Conservation (phyloP, 1,140 invertebrate genomes). For the Ceratosolen fusciceps region DNA sequence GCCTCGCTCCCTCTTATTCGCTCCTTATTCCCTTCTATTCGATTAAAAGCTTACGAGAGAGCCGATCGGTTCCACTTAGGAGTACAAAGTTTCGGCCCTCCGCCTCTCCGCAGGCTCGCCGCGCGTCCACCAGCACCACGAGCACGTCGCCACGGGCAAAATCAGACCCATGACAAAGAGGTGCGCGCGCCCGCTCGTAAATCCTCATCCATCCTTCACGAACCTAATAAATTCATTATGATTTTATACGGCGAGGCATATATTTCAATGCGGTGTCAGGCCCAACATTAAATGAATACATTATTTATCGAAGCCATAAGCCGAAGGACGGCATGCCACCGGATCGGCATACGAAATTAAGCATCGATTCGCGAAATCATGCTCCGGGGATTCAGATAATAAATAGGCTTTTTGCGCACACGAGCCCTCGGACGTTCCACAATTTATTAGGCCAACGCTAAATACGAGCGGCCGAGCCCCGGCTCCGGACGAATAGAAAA, state of each 20-base stretch:
- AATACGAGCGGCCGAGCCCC: too few species aligned
- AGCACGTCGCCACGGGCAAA: background rate
- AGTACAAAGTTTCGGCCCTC: background rate
- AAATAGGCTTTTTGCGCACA: too few species aligned
- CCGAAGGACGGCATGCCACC: too few species aligned
- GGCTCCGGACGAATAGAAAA: too few species aligned
- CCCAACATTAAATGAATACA: background rate
- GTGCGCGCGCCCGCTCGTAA: background rate
- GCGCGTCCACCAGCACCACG: too few species aligned
- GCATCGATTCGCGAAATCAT: too few species aligned
- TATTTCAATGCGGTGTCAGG: background rate
- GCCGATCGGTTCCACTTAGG: background rate
- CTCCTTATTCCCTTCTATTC: constrained; percentile 11
- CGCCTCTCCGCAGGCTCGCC: too few species aligned
- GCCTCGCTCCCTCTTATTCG: background rate
- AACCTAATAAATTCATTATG: background rate
- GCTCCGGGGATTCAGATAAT: too few species aligned
- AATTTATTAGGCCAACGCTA: too few species aligned
- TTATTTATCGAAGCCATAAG: background rate
- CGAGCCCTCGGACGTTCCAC: too few species aligned
- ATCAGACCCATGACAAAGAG: background rate
- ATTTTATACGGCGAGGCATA: background rate
- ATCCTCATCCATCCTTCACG: background rate
- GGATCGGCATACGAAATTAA: too few species aligned
- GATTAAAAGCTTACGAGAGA: constrained; percentile 17